A percentile compares a stretch with the other conserved stretches of the same genome.
Evolutionary conservation across 2,113 vertebrate species (phyloP).

Genomic region (Gila orcuttii): DNA sequence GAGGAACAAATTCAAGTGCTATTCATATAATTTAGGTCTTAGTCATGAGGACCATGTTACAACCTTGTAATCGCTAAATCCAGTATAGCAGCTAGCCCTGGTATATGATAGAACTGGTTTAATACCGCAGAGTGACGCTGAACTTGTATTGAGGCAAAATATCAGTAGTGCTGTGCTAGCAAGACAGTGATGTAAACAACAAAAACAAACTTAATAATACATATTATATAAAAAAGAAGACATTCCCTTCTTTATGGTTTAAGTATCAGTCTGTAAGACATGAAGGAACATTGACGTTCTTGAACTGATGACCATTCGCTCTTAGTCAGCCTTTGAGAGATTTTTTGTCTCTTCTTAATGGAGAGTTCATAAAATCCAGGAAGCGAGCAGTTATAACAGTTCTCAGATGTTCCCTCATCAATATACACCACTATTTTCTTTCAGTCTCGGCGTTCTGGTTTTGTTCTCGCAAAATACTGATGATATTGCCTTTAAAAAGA

Average conservation of each 20-base stretch:
- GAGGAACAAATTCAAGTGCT: conserved; percentile 64
- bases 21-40: conserved; percentile 50
- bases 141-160: conserved; percentile 62
- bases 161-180: conserved; percentile 74
- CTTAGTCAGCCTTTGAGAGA: background rate
- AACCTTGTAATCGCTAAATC: conserved; percentile 47
- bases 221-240: conserved; percentile 55
- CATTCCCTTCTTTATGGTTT: conserved; percentile 48
- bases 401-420: background rate
- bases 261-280: background rate
- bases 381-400: background rate
- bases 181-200: conserved; percentile 68
- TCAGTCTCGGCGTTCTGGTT: conserved; percentile 40
- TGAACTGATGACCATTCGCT: background rate
- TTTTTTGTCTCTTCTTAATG: background rate
- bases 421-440: conserved; percentile 9
- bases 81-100: conserved; percentile 45
- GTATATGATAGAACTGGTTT: conserved; percentile 36
- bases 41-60: conserved; percentile 54
- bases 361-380: conserved; percentile 26
- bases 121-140: conserved; percentile 53
- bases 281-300: background rate
- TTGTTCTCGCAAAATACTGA: conserved; percentile 56
- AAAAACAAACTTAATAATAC: conserved; percentile 69
- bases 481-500: conserved; percentile 60